Conservation (phyloP, 1,140 invertebrate genomes). For the Cydia splendana region DNA sequence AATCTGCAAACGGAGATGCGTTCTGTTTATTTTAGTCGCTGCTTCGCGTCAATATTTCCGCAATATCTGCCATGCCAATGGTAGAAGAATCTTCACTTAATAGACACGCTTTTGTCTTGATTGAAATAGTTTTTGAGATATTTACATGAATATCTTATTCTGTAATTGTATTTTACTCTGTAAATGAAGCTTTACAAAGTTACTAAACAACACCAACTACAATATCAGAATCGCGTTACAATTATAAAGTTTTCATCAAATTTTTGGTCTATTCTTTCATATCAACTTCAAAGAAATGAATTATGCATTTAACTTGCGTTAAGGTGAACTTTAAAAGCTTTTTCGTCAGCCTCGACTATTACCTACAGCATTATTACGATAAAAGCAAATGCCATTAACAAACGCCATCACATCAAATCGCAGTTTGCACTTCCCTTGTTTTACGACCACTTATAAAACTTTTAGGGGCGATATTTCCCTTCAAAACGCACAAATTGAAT, state of each 20-base stretch:
- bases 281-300: not conserved
- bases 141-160: not conserved
- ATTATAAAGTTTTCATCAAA: too few species aligned
- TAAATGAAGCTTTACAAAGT: too few species aligned
- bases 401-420: constrained; percentile 14
- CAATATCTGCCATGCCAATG: not conserved
- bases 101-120: not conserved
- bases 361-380: not conserved
- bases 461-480: constrained; percentile 18
- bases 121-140: not conserved
- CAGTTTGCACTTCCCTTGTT: constrained; percentile 18
- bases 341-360: not conserved
- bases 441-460: constrained; percentile 19
- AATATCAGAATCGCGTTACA: too few species aligned
- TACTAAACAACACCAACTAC: too few species aligned
- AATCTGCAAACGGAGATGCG: constrained; percentile 14
- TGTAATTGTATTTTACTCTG: too few species aligned
- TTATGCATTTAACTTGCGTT: not conserved
- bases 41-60: constrained; percentile 31
- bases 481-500: constrained; percentile 18
- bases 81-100: not conserved
- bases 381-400: not conserved
- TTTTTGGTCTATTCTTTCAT: not conserved
- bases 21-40: not conserved
- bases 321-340: not conserved